A percentile compares a stretch with the other conserved stretches of the same genome.
phyloP scores from a whole-genome alignment of 2,113 vertebrate genomes.

The Ciconia stormi region DNA sequence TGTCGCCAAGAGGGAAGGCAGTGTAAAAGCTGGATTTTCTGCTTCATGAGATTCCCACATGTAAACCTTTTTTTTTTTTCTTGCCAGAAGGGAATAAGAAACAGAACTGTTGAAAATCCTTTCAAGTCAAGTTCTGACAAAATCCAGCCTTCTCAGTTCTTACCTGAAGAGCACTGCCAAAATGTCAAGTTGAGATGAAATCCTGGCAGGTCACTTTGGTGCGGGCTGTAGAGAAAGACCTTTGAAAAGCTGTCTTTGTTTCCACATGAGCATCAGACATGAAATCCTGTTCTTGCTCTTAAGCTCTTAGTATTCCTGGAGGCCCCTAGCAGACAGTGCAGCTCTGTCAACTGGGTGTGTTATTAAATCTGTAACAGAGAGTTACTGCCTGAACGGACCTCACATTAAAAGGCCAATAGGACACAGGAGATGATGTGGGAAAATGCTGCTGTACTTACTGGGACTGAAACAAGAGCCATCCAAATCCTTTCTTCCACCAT shows the following conservation, averaged over 20 bases:
- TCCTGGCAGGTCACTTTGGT: constrained; percentile 8
- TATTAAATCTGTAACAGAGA: not conserved
- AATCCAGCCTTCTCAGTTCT: not conserved
- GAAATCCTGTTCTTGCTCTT: not conserved
- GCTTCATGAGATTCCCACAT: not conserved
- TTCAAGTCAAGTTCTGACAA: constrained; percentile 45
- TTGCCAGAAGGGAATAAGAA: constrained; percentile 18
- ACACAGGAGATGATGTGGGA: not conserved
- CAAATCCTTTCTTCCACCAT: not conserved
- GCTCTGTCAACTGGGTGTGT: not conserved
- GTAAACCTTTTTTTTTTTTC: not conserved
- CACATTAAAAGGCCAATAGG: not conserved
- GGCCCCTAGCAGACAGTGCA: not conserved
- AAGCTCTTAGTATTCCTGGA: not conserved
- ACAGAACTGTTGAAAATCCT: not conserved
- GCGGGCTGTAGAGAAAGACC: not conserved
- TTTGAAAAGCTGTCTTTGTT: constrained; percentile 32
- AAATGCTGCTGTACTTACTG: not conserved
- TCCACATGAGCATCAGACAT: not conserved
- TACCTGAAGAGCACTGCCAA: constrained; percentile 15
- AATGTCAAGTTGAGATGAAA: constrained; percentile 37
- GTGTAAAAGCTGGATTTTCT: not conserved
- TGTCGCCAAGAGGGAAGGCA: not conserved
- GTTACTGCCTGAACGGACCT: not conserved
- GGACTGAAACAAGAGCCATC: not conserved